phyloP scores from a whole-genome alignment of 2,797 vertebrate species.

The Graptemys geographica region DNA sequence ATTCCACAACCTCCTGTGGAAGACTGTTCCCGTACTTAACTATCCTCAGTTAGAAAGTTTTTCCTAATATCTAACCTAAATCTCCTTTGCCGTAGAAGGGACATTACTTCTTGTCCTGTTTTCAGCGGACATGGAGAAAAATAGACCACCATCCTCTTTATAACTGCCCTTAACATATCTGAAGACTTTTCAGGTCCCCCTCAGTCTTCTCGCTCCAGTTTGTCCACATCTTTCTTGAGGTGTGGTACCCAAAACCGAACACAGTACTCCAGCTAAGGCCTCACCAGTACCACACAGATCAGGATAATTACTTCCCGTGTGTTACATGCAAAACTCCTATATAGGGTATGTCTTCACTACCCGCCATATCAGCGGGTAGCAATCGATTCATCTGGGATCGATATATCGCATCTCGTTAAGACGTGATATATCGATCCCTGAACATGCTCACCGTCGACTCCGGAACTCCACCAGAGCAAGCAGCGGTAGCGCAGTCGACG shows the following conservation, averaged over 20 bases:
- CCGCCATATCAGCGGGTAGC: too few species aligned
- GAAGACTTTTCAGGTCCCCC: background rate
- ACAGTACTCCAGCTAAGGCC: background rate
- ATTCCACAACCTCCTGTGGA: too few species aligned
- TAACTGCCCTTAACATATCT: background rate
- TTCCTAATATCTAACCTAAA: background rate
- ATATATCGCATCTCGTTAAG: too few species aligned
- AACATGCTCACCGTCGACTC: too few species aligned
- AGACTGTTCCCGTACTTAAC: too few species aligned
- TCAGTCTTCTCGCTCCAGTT: background rate
- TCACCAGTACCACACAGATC: background rate
- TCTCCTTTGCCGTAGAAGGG: background rate
- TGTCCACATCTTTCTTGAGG: background rate
- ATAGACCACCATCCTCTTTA: background rate
- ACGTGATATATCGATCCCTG: too few species aligned
- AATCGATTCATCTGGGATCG: too few species aligned
- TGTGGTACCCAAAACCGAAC: background rate
- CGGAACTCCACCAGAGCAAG: too few species aligned
- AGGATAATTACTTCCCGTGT: background rate
- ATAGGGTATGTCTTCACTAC: too few species aligned
- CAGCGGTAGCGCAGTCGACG: too few species aligned
- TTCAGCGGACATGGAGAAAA: background rate
- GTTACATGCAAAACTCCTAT: background rate
- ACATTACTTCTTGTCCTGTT: background rate
- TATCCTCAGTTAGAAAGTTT: background rate